These are phyloP conservation scores for Eudemis profundana DNA, from an alignment of 2,888 invertebrate genomes.

Conservation along the genomic window DNA sequence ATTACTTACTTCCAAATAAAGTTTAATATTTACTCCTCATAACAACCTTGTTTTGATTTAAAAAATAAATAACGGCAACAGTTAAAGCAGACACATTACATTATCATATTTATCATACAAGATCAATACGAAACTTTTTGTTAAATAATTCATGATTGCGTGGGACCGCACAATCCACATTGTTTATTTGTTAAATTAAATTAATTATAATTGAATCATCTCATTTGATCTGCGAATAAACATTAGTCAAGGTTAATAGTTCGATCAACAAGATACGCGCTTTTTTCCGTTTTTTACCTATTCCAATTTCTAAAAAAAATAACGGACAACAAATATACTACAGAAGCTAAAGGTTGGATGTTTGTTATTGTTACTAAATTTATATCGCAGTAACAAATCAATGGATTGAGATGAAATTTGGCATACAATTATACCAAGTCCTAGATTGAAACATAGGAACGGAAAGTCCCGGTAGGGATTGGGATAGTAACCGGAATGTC, in stretches of 20 bases:
- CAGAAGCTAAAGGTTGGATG: too few species aligned
- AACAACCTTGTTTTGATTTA: neutral
- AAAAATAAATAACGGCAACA: neutral
- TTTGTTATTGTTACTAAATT: too few species aligned
- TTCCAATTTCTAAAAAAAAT: too few species aligned
- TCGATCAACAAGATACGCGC: neutral
- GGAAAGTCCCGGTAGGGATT: too few species aligned
- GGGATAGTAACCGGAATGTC: too few species aligned
- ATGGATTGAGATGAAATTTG: too few species aligned
- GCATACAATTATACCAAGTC: too few species aligned
- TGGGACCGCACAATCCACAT: conserved; percentile 31
- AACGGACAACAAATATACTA: too few species aligned
- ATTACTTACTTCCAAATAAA: too few species aligned
- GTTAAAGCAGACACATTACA: conserved; percentile 23
- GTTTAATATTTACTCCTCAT: neutral
- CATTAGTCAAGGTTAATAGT: conserved; percentile 16
- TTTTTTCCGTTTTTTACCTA: neutral
- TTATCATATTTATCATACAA: conserved; percentile 32
- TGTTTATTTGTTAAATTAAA: conserved; percentile 39
- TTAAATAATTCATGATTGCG: conserved; percentile 34
- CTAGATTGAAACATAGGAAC: too few species aligned
- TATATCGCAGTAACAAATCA: too few species aligned
- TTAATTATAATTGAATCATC: conserved; percentile 33
- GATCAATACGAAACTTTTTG: conserved; percentile 19
- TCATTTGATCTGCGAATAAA: conserved; percentile 22